Evolutionary conservation across 2,888 invertebrate genomes (phyloP), one percentile per base, ranked within the genome.

Genomic region (Acanthosepion pharaonis): DNA sequence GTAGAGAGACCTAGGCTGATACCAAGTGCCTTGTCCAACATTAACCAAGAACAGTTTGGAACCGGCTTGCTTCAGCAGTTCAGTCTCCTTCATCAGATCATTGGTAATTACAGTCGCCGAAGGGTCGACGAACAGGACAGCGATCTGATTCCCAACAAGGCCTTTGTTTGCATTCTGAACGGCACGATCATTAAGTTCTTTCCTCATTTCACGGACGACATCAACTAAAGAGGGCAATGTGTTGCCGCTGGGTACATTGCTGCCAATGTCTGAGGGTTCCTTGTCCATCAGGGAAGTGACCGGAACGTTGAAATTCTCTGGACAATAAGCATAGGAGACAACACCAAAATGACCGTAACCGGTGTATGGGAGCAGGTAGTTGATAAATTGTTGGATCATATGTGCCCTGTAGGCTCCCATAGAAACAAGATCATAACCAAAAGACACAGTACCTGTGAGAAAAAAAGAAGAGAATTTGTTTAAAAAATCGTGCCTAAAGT

Each of bases 371-470:
- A 93, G 93, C 5, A 93, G 93, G 25, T 5, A 28, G 49, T 93
- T 93, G 51, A 93, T 93, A n/a, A 93, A 93, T 28, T 49, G 49
- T 18, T 28, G 49, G 49, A 93, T n/a, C 93, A 93, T 93, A 51
- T 53, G 49, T n/a, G 93, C 93, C 53, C 93, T 28, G 53, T 93
- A 93, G 51, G 93, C 93, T 93, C 93, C 93, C 93, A 93, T 93
- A 18, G 51, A 25, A 53, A 93, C 49, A 51, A 93, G 93, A 51
- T 93, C 93, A 93, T 53, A 93, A n/a, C 93, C 93, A 93, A 93
- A 93, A 4, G 93, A 53, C 20, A 93, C 53, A 93, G 93, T 20
- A n/a, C 93, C 93, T 93, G 51, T 5, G 53, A n/a, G 15, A 11
- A 11, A 53, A 15, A 78, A n/a, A 53, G 20, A 53, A 53, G 3